A percentile compares a stretch with the other conserved stretches of the same genome.
Evolutionary conservation across 2,113 vertebrate species (phyloP).

Genomic region (Aplodontia rufa): DNA sequence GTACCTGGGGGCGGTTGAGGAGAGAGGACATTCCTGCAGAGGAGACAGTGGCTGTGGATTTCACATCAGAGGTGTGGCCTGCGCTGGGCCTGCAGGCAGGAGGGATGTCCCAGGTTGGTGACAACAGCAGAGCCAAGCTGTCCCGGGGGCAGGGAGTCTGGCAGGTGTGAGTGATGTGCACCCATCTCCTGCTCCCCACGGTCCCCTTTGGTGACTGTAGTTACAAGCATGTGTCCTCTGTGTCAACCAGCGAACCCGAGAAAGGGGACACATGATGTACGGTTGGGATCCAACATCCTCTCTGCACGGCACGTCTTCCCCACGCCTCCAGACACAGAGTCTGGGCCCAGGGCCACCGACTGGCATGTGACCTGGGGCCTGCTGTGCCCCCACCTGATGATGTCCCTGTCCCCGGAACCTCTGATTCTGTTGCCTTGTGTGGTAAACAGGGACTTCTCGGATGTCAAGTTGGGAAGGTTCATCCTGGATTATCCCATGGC

Average conservation of each 20-base stretch:
- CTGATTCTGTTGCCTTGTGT: not conserved
- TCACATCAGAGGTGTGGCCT: no score
- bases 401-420: not conserved
- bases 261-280: not conserved
- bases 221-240: not conserved
- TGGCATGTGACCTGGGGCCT: no score
- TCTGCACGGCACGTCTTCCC: not conserved
- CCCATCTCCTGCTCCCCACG: no score
- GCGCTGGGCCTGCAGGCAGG: no score
- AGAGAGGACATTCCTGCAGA: not conserved
- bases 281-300: not conserved
- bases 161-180: rapidly evolving
- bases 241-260: not conserved
- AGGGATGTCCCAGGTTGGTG: not conserved
- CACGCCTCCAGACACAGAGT: not conserved
- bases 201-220: not conserved
- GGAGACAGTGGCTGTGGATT: no score
- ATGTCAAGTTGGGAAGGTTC: not conserved
- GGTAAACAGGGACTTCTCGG: not conserved
- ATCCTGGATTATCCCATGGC: not conserved
- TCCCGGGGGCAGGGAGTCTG: not conserved
- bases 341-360: not conserved
- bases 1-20: not conserved
- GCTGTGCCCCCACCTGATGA: no score
- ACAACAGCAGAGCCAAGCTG: not conserved